Evolutionary conservation across 2,888 invertebrate species (phyloP).

Genomic region (Cataglyphis cursor): DNA sequence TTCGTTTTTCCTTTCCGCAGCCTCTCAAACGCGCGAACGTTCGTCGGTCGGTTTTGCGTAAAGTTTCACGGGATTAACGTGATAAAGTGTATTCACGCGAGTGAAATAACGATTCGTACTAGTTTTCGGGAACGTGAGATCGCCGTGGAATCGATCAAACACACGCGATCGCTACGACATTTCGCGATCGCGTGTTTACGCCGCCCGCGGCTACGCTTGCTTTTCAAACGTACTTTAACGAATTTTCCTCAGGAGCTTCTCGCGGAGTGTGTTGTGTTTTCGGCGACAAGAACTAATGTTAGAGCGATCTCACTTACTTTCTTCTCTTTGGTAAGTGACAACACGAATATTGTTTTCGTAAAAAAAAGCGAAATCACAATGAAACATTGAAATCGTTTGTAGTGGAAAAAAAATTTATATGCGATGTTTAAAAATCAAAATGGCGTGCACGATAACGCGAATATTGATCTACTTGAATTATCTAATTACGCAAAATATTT

Average conservation of each 20-base stretch:
- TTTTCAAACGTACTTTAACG: not conserved
- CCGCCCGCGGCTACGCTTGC: not conserved
- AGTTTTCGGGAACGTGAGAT: not conserved
- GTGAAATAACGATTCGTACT: not conserved
- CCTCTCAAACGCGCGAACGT: not conserved
- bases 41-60: not conserved
- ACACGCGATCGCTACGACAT: not conserved
- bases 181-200: not conserved
- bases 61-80: not conserved
- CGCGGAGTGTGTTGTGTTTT: not conserved
- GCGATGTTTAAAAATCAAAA: no score
- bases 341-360: not conserved
- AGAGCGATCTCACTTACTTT: not conserved
- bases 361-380: not conserved
- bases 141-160: not conserved
- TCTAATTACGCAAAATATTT: no score
- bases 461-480: no score
- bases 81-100: not conserved
- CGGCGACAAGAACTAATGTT: not conserved
- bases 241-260: not conserved
- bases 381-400: not conserved
- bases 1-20: not conserved
- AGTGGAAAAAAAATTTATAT: no score
- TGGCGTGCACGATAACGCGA: no score
- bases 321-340: not conserved